A percentile compares a stretch with the other conserved stretches of the same genome.
Evolutionary conservation across 2,797 vertebrate genomes (phyloP).

Genomic region (Gymnoscopelus braueri): DNA sequence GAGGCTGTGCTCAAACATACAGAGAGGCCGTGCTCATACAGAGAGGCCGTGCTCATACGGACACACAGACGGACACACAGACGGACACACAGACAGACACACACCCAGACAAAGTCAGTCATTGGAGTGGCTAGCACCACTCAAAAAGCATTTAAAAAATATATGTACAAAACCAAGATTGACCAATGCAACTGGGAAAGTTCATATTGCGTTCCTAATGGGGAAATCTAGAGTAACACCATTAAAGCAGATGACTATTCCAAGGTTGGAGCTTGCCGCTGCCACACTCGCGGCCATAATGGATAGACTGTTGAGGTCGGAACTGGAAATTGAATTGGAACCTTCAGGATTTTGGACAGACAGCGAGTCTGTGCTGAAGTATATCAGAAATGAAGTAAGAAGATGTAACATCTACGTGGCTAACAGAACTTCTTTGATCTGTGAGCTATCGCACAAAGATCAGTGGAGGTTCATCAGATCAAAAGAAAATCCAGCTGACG

Average conservation of each 20-base stretch:
- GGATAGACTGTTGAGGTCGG: conserved; percentile 10
- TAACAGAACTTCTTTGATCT: conserved; percentile 24
- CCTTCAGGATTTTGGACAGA: conserved; percentile 30
- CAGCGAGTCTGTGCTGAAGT: conserved; percentile 12
- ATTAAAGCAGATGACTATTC: too few relatives aligned
- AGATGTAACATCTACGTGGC: conserved; percentile 18
- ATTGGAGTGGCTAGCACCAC: too few relatives aligned
- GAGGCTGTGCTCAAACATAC: too few relatives aligned
- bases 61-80: too few relatives aligned
- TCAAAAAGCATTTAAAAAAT: too few relatives aligned
- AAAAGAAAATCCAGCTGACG: conserved; percentile 27
- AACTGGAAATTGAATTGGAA: background rate
- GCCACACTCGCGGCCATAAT: conserved; percentile 9
- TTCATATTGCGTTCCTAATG: too few relatives aligned
- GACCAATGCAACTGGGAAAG: background rate
- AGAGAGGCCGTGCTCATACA: too few relatives aligned
- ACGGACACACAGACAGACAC: too few relatives aligned
- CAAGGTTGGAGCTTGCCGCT: conserved; percentile 8
- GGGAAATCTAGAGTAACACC: too few relatives aligned
- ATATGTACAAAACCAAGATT: too few relatives aligned
- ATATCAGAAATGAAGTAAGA: background rate
- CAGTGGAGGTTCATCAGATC: conserved; percentile 32
- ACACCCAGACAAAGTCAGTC: too few relatives aligned
- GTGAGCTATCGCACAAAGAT: background rate
- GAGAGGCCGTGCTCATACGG: too few relatives aligned